Evolutionary conservation across 2,888 invertebrate genomes (phyloP).

Genomic region (Nineta flava): DNA sequence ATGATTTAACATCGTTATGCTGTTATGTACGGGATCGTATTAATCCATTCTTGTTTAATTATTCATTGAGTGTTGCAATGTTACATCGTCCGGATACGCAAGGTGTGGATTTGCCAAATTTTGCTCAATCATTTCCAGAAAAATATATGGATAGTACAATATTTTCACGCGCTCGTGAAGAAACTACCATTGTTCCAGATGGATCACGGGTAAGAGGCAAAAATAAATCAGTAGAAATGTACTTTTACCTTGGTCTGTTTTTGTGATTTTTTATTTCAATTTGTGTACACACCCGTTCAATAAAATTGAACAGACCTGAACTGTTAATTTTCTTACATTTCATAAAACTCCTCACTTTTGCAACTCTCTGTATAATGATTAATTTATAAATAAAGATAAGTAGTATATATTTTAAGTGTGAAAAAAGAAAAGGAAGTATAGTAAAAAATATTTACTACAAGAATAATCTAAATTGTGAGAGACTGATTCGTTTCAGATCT

Average conservation of each 20-base stretch:
- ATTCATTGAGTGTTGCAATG: conserved; percentile 58
- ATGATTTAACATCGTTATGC: conserved; percentile 54
- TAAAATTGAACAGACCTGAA: no score
- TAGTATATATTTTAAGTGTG: no score
- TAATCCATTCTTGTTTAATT: conserved; percentile 69
- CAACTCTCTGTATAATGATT: no score
- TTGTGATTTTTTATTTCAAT: neutral
- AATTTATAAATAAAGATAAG: no score
- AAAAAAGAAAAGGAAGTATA: no score
- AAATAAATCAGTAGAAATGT: neutral
- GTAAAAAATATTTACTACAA: no score
- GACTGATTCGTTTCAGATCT: no score
- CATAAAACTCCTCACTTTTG: no score
- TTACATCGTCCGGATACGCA: conserved; percentile 58
- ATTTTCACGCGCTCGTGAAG: conserved; percentile 51
- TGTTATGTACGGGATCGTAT: conserved; percentile 55
- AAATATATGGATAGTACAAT: conserved; percentile 64
- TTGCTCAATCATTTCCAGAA: conserved; percentile 65
- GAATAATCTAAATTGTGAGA: no score
- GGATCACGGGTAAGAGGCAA: conserved; percentile 47
- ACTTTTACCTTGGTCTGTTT: neutral
- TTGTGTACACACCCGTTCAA: no score
- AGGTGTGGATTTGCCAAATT: conserved; percentile 51
- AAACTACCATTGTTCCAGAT: conserved; percentile 41
- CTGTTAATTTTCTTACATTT: no score